Base-by-base conservation (phyloP, 2,113 vertebrate genomes). In the Scatophagus argus region DNA sequence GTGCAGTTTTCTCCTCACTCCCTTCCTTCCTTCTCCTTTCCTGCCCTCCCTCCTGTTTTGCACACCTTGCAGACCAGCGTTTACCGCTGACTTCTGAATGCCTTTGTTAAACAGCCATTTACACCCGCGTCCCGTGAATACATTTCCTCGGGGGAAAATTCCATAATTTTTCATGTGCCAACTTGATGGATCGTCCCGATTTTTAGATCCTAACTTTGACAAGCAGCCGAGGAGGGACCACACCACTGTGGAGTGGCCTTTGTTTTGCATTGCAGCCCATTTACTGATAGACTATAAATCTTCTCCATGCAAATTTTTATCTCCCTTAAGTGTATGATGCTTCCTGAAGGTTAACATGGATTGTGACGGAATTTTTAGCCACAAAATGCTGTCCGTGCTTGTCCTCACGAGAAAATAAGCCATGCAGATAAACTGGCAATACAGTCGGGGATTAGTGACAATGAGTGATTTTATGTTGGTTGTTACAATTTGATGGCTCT, bases 251-350 rank as follows among this genome's bases (percentile, higher is more conserved):
- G 74, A 71, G 77, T 87, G 86, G 89, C 90, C 91, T 92, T 92
- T 90, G 86, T 91, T 94, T 92, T 91, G 88, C 89, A 91, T 88
- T 87, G 89, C 86, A 80, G 84, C 85, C 85, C 87, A 88, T 92
- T 93, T 91, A 54, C 87, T 79, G 90, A 90, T 85, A 89, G 93
- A 94, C 93, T 90, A 95, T 95, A 95, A 94, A 95, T 95, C 93
- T 95, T 94, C 91, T 75, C 38, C 87, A 87, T 93, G 93, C 93
- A 93, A 93, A 94, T 93, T 90, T 92, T 76, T 88, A 90, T 88
- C 90, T 88, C 81, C 81, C 83, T 77, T 92, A 85, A 91, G 88
- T 92, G 89, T 64, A 77, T 84, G 89, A 90, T 86, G 90, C 87
- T 81, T 91, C 87, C 85, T 94, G 94, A 95, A 95, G 94, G 94